Evolutionary conservation across 1,140 invertebrate species (phyloP), one percentile per base, ranked within the genome.

Genomic region (Brachionus sp.): DNA sequence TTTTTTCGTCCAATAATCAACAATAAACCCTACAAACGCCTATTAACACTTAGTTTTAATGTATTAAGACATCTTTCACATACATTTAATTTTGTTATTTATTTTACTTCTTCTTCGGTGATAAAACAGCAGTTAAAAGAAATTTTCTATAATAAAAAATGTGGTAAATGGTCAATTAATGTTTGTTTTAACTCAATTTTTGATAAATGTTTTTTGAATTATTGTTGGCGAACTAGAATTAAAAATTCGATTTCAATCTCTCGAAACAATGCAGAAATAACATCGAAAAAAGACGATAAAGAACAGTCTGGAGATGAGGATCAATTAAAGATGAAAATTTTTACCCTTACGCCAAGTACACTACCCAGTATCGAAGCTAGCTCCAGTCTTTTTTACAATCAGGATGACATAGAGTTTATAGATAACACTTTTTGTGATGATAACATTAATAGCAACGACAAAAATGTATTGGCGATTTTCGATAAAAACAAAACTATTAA

Each of bases 31-130:
- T 80, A 80, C 42, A 80, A 66, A 44, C 77, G 77, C 77, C 16
- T 80, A 7, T 44, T 80, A 23, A 66, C 50, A 25, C 9, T 80
- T 9, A 62, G 77, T 50, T 66, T 80, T 35, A 80, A 62, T 25
- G 12, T 80, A 42, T 23, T 66, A 10, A 57, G 62, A 80, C 77
- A 80, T 44, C 16, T 80, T 3, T 80, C 77, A n/a, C 77, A 80
- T 44, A 66, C 77, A 25, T 80, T 80, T 25, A 80, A 80, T 66
- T 80, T 80, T 66, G 57, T 80, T 19, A 80, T 80, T 25, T 80
- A 80, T 80, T 80, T 80, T 44, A 80, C 77, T 23, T 80, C 62
- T 10, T 80, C 77, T 35, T 62, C 77, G 9, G 33, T 80, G 1
- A 80, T 80, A 5, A 80, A 80, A 35, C 77, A 80, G 33, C 77